Percentiles rank a stretch among this genome's conserved stretches.
These are phyloP conservation scores for Microcebus griseorufus DNA, from an alignment of 2,113 vertebrate species.

Conservation along the genomic window DNA sequence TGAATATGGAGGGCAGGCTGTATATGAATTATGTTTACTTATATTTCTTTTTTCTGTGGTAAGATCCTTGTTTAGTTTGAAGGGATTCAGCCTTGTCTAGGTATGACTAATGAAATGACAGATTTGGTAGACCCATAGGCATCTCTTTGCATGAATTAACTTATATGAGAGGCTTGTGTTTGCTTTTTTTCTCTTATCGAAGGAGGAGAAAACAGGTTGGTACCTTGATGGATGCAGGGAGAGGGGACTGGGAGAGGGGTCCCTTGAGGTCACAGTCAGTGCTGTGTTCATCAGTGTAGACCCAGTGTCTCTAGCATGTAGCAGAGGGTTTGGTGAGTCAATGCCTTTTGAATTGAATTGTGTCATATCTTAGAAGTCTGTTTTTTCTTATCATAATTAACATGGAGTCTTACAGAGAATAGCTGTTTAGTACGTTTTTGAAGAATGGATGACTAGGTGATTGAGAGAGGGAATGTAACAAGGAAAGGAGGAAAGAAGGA, in stretches of 20 bases:
- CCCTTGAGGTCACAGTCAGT: background rate
- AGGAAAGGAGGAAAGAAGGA: background rate
- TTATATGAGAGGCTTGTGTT: background rate
- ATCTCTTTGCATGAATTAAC: constrained; percentile 20
- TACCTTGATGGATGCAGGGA: background rate
- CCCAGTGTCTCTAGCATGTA: background rate
- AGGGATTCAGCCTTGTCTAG: background rate
- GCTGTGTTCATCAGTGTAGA: background rate
- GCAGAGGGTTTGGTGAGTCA: background rate
- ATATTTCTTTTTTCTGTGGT: background rate
- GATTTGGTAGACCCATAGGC: constrained; percentile 31
- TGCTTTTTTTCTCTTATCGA: background rate
- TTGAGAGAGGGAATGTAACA: background rate
- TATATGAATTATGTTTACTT: background rate
- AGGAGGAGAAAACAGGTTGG: background rate
- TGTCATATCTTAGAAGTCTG: background rate
- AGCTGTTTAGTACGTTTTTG: background rate
- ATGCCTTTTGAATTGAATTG: background rate
- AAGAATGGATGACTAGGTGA: background rate
- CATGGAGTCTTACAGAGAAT: background rate
- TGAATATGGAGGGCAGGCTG: background rate
- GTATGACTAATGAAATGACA: background rate
- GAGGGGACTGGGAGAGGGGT: background rate
- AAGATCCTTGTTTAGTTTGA: background rate
- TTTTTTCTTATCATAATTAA: background rate